Conservation (phyloP, 2,888 invertebrate genomes). For the Seira musarum region DNA sequence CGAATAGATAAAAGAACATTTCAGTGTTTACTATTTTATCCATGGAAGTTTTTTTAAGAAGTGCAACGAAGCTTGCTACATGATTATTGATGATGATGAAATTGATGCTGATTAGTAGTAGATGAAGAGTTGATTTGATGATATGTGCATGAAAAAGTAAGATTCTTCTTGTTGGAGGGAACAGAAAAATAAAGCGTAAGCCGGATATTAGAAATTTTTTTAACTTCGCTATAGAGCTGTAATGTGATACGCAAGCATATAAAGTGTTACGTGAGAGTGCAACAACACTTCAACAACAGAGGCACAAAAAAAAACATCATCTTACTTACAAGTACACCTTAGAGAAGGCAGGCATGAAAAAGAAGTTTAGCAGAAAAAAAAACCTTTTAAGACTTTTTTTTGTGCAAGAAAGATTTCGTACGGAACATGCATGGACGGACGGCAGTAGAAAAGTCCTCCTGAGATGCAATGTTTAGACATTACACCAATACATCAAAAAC, state of each 20-base stretch:
- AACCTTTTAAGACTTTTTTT: conserved; percentile 13
- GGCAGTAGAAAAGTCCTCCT: background rate
- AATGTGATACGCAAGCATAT: conserved; percentile 35
- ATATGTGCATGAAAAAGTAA: conserved; percentile 36
- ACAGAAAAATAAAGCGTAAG: conserved; percentile 16
- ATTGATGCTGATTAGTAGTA: too few relatives aligned
- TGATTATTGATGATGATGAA: background rate
- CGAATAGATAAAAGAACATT: background rate
- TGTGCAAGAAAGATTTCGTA: too few relatives aligned
- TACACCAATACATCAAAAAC: conserved; percentile 34
- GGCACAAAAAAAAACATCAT: conserved; percentile 26
- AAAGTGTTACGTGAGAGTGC: conserved; percentile 52
- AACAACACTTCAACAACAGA: background rate
- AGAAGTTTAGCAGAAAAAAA: conserved; percentile 12
- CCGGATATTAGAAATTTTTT: conserved; percentile 10
- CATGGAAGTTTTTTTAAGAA: background rate
- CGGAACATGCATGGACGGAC: conserved; percentile 3
- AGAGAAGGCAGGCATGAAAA: conserved; percentile 19
- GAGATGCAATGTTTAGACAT: conserved; percentile 11
- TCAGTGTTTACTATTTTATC: background rate
- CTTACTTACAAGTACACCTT: background rate
- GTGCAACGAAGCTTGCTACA: background rate
- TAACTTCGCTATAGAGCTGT: conserved; percentile 8
- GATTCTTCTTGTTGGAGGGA: background rate
- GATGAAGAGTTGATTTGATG: background rate